Evolutionary conservation across 2,888 invertebrate species (phyloP).

Genomic region (Dromius quadrimaculatus): DNA sequence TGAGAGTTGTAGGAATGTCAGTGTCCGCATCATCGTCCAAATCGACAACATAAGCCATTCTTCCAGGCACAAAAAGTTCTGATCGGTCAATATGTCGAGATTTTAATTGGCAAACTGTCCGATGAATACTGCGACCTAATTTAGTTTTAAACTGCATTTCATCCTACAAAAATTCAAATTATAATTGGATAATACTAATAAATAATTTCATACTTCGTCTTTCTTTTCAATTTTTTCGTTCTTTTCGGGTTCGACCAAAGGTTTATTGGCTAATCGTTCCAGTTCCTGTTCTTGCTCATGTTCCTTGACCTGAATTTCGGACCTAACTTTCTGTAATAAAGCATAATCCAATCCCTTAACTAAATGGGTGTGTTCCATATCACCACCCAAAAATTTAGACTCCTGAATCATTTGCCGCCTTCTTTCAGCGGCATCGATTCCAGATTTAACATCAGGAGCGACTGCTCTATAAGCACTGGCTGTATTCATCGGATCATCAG

Average conservation of each 20-base stretch:
- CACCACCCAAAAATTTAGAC: slow-evolving; percentile 99
- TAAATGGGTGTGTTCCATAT: slow-evolving; percentile 99
- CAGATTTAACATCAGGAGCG: slow-evolving; percentile 94
- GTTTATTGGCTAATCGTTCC: slow-evolving; percentile 77
- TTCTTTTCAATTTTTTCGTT: slow-evolving; percentile 68
- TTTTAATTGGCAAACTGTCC: slow-evolving; percentile 76
- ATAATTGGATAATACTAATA: neutral
- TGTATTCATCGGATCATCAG: slow-evolving; percentile 86
- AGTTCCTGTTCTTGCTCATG: slow-evolving; percentile 86
- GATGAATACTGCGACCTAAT: slow-evolving; percentile 82
- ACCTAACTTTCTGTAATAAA: slow-evolving; percentile 90
- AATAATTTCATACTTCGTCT: slow-evolving; percentile 62
- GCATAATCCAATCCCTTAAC: slow-evolving; percentile 96
- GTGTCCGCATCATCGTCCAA: slow-evolving; percentile 86
- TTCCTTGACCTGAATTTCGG: slow-evolving; percentile 87
- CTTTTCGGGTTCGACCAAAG: slow-evolving; percentile 65
- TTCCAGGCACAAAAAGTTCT: slow-evolving; percentile 92
- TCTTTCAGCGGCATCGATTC: slow-evolving; percentile 94
- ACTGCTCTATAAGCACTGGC: slow-evolving; percentile 84
- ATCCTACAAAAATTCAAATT: slow-evolving; percentile 65
- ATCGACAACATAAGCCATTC: slow-evolving; percentile 99
- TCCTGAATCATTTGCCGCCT: slow-evolving; percentile 96
- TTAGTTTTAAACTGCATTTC: slow-evolving; percentile 87
- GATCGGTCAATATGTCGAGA: slow-evolving; percentile 83
- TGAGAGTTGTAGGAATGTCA: slow-evolving; percentile 96